Evolutionary conservation across 1,140 invertebrate species (phyloP).

Genomic region (Acromyrmex echinatior): DNA sequence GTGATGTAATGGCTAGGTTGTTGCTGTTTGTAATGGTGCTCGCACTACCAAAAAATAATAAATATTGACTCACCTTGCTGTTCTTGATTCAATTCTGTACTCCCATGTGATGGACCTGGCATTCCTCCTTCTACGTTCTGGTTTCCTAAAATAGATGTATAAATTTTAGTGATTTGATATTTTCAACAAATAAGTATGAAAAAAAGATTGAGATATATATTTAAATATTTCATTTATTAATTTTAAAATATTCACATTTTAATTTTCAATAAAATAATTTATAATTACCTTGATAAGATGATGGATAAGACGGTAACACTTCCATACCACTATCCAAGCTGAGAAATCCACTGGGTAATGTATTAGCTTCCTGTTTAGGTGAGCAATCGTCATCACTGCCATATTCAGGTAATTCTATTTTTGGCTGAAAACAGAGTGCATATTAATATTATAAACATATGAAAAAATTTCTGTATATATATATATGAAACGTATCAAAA

Average conservation of each 20-base stretch:
- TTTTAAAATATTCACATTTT: slow-evolving; percentile 17
- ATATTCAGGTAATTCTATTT: slow-evolving; percentile 88
- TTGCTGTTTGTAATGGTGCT: slow-evolving; percentile 87
- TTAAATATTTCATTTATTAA: not conserved
- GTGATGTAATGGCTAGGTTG: slow-evolving; percentile 87
- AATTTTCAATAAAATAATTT: slow-evolving; percentile 18
- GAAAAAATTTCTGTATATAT: not conserved
- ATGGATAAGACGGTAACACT: slow-evolving; percentile 84
- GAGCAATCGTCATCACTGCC: slow-evolving; percentile 87
- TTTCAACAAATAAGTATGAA: not conserved
- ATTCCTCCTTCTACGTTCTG: slow-evolving; percentile 83
- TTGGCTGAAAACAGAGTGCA: slow-evolving; percentile 83
- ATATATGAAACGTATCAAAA: not conserved
- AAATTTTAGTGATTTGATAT: slow-evolving; percentile 3
- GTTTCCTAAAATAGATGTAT: slow-evolving; percentile 77
- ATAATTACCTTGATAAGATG: slow-evolving; percentile 84
- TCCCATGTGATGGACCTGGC: slow-evolving; percentile 85
- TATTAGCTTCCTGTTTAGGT: slow-evolving; percentile 85
- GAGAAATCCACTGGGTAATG: slow-evolving; percentile 85
- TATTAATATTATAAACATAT: slow-evolving; percentile 7
- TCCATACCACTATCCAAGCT: slow-evolving; percentile 86
- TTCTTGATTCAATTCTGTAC: slow-evolving; percentile 84
- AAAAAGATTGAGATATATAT: not conserved
- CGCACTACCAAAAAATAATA: slow-evolving; percentile 84
- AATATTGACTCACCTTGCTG: slow-evolving; percentile 85